Percentiles rank a stretch among this genome's conserved stretches.
Evolutionary conservation across 2,113 vertebrate genomes (phyloP).

Genomic region (Petrocephalus microphthalmus): DNA sequence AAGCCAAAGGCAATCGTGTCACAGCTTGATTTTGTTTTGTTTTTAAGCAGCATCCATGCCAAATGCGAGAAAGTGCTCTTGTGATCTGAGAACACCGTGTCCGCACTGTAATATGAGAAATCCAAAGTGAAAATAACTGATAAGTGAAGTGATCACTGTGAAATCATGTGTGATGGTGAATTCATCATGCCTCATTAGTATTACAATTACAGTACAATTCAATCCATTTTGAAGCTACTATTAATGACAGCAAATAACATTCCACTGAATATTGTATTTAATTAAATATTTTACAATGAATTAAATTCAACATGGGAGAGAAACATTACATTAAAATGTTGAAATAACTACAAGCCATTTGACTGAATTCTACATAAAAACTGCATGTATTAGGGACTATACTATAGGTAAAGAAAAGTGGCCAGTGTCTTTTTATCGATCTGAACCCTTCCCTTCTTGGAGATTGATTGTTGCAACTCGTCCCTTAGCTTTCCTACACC

Average conservation of each 20-base stretch:
- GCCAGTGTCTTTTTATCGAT: background rate
- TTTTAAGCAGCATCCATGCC: background rate
- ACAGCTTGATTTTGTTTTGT: constrained; percentile 5
- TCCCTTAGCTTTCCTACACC: no score
- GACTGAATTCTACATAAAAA: background rate
- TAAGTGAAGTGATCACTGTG: background rate
- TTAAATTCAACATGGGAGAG: background rate
- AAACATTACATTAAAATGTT: background rate
- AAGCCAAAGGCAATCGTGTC: background rate
- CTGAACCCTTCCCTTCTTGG: background rate
- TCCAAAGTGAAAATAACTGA: background rate
- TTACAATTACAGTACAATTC: background rate
- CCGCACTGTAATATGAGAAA: background rate
- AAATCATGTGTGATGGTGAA: background rate
- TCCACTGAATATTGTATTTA: background rate
- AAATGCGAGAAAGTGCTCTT: background rate
- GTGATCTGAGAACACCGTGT: background rate
- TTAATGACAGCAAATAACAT: background rate
- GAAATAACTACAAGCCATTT: background rate
- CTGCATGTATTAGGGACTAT: background rate
- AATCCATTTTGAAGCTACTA: background rate
- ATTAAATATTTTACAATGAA: background rate
- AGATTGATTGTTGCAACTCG: background rate
- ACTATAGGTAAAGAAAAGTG: background rate
- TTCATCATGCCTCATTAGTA: background rate